phyloP scores from a whole-genome alignment of 2,113 vertebrate species.

The Rattus rattus region DNA sequence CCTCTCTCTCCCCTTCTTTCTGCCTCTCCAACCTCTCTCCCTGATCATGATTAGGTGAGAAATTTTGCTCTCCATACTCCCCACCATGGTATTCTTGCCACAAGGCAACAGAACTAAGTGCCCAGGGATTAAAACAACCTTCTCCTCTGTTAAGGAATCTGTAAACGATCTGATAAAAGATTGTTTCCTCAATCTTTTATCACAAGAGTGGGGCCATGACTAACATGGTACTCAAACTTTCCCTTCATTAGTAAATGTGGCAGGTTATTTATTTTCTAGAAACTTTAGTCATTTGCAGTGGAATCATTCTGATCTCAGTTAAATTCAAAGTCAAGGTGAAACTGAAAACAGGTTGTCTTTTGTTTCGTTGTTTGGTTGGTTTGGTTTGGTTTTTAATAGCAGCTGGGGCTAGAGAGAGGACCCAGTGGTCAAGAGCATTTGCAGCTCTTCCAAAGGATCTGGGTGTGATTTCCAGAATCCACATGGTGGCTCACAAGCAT shows the following conservation, averaged over 20 bases:
- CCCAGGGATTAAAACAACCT: not conserved
- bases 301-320: not conserved
- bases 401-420: not conserved
- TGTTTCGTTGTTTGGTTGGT: not conserved
- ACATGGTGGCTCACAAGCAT: not conserved
- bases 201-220: not conserved
- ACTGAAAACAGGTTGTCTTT: not conserved
- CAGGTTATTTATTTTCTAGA: not conserved
- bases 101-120: not conserved
- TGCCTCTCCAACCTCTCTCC: not conserved
- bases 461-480: not conserved
- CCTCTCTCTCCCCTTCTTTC: not conserved
- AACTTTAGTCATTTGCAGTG: not conserved
- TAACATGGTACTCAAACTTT: not conserved
- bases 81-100: not conserved
- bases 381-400: not conserved
- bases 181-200: not conserved
- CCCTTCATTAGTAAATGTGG: not conserved
- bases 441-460: not conserved
- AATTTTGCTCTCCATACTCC: not conserved
- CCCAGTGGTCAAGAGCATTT: not conserved
- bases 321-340: constrained; percentile 48
- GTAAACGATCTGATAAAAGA: too few relatives aligned
- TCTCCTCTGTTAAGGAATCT: not conserved
- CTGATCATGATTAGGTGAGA: not conserved